Evolutionary conservation across 1,140 invertebrate genomes (phyloP).

Genomic region (Pemphigus obesinymphae): DNA sequence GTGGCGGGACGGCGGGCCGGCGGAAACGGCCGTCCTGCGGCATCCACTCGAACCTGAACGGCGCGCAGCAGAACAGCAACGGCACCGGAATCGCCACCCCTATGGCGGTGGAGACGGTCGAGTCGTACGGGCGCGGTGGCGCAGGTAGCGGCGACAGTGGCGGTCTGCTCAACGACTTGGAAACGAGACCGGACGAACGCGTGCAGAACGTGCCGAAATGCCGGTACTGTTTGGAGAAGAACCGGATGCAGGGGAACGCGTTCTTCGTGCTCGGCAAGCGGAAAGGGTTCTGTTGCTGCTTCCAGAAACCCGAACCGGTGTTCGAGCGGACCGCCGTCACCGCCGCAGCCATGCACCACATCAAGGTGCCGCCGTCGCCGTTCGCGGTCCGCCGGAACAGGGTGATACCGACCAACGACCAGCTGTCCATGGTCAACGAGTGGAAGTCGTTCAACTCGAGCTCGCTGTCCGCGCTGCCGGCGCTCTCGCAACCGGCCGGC

Average conservation of each 20-base stretch:
- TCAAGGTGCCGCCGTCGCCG: constrained; percentile 26
- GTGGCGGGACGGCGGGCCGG: background rate
- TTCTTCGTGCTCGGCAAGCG: constrained; percentile 13
- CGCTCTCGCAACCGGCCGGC: constrained; percentile 53
- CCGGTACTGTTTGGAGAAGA: constrained; percentile 37
- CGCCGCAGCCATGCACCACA: background rate
- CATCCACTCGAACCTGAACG: constrained; percentile 21
- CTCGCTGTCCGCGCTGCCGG: constrained; percentile 50
- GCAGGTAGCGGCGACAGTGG: background rate
- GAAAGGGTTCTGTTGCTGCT: constrained; percentile 19
- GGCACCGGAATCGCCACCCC: no score
- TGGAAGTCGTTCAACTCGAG: constrained; percentile 38
- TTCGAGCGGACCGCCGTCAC: background rate
- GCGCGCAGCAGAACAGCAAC: background rate
- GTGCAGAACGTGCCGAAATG: background rate
- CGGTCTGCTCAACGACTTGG: background rate
- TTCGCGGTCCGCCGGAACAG: constrained; percentile 40
- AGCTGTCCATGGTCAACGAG: constrained; percentile 19
- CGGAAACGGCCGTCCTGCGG: constrained; percentile 18
- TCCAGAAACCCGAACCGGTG: constrained; percentile 43
- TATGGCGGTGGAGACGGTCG: background rate
- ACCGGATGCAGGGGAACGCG: background rate
- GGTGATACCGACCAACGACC: constrained; percentile 41
- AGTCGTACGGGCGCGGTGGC: background rate
- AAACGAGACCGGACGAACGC: background rate